These are phyloP conservation scores for Pseudachorutes palmiensis DNA, from an alignment of 1,140 invertebrate genomes.

Conservation along the genomic window DNA sequence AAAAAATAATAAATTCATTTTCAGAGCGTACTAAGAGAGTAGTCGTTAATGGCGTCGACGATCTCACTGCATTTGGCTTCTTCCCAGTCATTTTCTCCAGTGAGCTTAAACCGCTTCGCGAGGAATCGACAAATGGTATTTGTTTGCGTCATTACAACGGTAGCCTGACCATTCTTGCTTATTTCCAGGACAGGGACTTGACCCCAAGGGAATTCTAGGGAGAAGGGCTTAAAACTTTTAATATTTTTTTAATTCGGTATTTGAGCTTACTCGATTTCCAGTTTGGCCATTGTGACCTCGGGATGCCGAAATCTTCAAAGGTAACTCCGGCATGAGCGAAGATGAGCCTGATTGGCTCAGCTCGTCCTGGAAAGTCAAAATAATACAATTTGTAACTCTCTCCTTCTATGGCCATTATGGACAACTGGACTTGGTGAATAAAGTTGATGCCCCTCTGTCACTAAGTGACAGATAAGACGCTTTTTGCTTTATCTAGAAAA, in stretches of 20 bases:
- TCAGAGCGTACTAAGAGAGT: background rate
- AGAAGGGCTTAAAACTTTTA: background rate
- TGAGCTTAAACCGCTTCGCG: background rate
- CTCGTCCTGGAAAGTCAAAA: slow-evolving; percentile 47
- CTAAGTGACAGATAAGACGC: too few species aligned
- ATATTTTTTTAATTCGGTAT: background rate
- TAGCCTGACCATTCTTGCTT: background rate
- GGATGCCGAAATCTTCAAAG: slow-evolving; percentile 46
- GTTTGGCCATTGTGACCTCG: slow-evolving; percentile 42
- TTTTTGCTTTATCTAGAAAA: too few species aligned
- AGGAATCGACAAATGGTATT: slow-evolving; percentile 6
- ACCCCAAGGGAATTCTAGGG: slow-evolving; percentile 13
- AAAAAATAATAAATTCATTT: background rate
- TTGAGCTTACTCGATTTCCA: slow-evolving; percentile 44
- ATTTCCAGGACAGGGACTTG: slow-evolving; percentile 7
- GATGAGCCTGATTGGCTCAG: slow-evolving; percentile 48
- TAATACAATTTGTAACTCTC: slow-evolving; percentile 44
- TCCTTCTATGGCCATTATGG: background rate
- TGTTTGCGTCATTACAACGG: background rate
- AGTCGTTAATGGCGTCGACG: slow-evolving; percentile 11
- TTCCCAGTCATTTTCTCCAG: background rate
- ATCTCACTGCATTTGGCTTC: slow-evolving; percentile 10
- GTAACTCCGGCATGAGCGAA: slow-evolving; percentile 45
- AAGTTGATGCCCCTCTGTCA: too few species aligned
- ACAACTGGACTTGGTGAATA: too few species aligned